Evolutionary conservation across 2,797 vertebrate species (phyloP).

Genomic region (Hapalemur alaotrensis): DNA sequence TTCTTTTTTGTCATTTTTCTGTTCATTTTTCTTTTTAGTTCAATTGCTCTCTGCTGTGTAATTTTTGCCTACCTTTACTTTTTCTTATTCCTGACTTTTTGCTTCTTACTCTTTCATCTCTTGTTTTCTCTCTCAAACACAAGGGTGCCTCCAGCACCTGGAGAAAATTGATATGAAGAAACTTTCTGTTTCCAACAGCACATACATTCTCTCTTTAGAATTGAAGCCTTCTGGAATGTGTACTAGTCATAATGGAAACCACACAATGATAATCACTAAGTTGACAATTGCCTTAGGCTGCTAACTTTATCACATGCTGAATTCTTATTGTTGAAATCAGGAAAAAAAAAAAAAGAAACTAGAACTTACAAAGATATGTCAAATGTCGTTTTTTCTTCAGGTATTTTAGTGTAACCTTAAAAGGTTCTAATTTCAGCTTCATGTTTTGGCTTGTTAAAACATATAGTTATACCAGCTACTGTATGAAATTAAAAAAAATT

Average conservation of each 20-base stretch:
- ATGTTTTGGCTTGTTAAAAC: background rate
- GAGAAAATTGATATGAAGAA: background rate
- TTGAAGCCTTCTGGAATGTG: conserved; percentile 21
- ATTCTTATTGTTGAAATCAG: conserved; percentile 14
- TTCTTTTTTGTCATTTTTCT: background rate
- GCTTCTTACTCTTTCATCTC: background rate
- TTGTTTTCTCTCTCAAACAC: background rate
- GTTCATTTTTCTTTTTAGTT: background rate
- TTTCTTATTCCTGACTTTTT: conserved; percentile 17
- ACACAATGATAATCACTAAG: background rate
- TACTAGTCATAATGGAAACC: background rate
- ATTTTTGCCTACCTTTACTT: background rate
- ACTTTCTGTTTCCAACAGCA: conserved; percentile 37
- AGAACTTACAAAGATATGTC: background rate
- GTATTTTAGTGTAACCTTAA: background rate
- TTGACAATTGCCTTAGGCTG: conserved; percentile 13
- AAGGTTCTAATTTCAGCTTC: background rate
- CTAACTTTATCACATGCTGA: background rate
- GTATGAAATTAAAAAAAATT: background rate
- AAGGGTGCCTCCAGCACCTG: background rate
- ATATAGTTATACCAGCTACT: background rate
- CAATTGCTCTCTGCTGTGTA: background rate
- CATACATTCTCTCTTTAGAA: background rate
- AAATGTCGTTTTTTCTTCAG: background rate
- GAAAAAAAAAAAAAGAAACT: background rate